These are phyloP conservation scores for Microtus ochrogaster DNA, from an alignment of 2,113 vertebrate genomes.

Conservation along the genomic window DNA sequence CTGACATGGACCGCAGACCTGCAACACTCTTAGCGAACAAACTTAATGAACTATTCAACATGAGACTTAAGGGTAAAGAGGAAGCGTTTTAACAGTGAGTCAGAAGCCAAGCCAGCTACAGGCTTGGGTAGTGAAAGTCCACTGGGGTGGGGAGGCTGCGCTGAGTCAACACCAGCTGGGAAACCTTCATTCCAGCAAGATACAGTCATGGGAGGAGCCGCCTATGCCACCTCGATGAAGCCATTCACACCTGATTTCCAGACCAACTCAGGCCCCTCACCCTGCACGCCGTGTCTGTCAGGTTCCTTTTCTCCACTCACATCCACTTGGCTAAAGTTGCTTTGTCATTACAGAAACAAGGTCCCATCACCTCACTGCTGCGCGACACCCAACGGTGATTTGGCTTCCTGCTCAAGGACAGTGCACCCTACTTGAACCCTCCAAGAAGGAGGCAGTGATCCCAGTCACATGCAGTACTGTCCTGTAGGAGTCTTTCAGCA, in stretches of 20 bases:
- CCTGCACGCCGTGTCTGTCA: accelerated
- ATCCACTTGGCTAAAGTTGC: too few species aligned
- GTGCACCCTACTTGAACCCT: accelerated
- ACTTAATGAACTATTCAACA: not conserved
- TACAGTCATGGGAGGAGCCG: not conserved
- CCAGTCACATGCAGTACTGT: accelerated
- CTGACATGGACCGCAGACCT: accelerated
- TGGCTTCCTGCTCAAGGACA: not conserved
- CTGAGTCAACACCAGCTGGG: not conserved
- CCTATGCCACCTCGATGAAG: accelerated
- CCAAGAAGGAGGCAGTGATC: not conserved
- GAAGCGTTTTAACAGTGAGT: not conserved
- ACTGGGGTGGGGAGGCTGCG: not conserved
- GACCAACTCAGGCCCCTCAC: not conserved
- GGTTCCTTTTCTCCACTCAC: not conserved
- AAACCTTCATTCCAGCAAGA: not conserved
- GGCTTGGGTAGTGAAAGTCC: not conserved
- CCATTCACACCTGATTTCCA: not conserved
- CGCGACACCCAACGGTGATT: too few species aligned
- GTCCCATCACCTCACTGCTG: accelerated
- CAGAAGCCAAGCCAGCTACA: not conserved
- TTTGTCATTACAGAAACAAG: not conserved
- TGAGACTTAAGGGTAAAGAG: not conserved
- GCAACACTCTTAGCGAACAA: accelerated
- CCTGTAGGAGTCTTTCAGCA: not conserved